Base-by-base conservation (phyloP, 2,113 vertebrate genomes). In the Corythornis vintsioides region DNA sequence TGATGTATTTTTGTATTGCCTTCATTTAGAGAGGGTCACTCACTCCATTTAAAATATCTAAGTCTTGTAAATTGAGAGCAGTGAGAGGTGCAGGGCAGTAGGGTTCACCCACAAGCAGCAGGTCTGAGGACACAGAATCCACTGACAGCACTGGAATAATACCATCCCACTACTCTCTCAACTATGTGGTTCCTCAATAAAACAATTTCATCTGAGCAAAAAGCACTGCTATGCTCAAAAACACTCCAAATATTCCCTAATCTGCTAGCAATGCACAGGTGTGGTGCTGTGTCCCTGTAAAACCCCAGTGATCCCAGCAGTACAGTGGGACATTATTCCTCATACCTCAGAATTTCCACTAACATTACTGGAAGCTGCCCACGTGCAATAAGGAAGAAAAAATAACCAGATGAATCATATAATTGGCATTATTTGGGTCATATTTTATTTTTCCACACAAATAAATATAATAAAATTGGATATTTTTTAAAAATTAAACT, bases 401-500 rank as follows among this genome's bases (percentile, higher is more conserved):
- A 65, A 83, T 35, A n/a, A 2, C 11, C n/a, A 79, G 77, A 88
- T 88, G 66, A 93, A 79, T 95, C 77, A 90, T 20, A 67, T 55
- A 35, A 85, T 9, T 92, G 77, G 77, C 47, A 93, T 13, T 47
- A 69, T 59, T 92, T 65, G n/a, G 24, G 81, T 90, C 45, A 50
- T 35, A 60, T 70, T 84, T 86, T 84, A 10, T 77, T 94, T 92
- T 96, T 83, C 86, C 73, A 61, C 76, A 63, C 28, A 64, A 86
- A 45, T 61, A 86, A 90, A 87, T 76, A 80, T 61, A 7, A 91
- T 79, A 71, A 73, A 86, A 88, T 75, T 3, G 2, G n/a, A 60
- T 50, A 9, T 18, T 47, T 79, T 47, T 66, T 33, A 11, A 8
- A 80, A 88, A 26, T 55, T 40, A 83, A 71, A 47, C 53, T 52